Evolutionary conservation across 2,888 invertebrate genomes (phyloP), one percentile per base, ranked within the genome.

Genomic region (Troides aeacus): DNA sequence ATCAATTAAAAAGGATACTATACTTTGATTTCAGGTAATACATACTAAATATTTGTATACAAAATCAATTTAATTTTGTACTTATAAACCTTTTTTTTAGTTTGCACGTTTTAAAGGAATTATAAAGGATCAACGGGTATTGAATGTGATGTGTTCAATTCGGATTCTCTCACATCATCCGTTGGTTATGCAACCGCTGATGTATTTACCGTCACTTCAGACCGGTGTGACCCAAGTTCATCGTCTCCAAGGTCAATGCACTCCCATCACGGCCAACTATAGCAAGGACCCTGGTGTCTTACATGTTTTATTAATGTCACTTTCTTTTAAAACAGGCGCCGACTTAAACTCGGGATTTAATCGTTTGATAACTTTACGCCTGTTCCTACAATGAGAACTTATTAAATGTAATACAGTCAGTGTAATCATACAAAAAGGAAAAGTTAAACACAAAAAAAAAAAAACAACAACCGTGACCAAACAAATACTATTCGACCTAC

Each of bases 141-240:
- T 10, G 39, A 39, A 39, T 39, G 39, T 1, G 39, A 39, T 39
- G 39, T 6, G 39, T 39, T 10, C 10, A 39, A 10, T 39, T 12
- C 15, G 15, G 50, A 17, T 15, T 50, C 18, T 10, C 23, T 23
- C 24, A 30, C 59, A 59, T 30, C 12, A 59, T 30, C 62, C 18
- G 50, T 60, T 56, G 30, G 60, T 72, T 72, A 72, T 70, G 72
- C 69, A 71, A 72, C 71, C 42, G 57, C 46, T 68, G 63, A 70
- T 70, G 70, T 73, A 72, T 74, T 72, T 74, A 66, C 57, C n/a
- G 23, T 57, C 39, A 67, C 72, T 65, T 21, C 70, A 53, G 78
- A 87, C 87, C 86, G 84, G 88, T 86, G 80, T 76, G 71, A 76
- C 77, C 71, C 77, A 84, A 84, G 90, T 85, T 90, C 89, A 84